Base-by-base conservation (phyloP, 2,888 invertebrate species). In the Diogma glabrata region DNA sequence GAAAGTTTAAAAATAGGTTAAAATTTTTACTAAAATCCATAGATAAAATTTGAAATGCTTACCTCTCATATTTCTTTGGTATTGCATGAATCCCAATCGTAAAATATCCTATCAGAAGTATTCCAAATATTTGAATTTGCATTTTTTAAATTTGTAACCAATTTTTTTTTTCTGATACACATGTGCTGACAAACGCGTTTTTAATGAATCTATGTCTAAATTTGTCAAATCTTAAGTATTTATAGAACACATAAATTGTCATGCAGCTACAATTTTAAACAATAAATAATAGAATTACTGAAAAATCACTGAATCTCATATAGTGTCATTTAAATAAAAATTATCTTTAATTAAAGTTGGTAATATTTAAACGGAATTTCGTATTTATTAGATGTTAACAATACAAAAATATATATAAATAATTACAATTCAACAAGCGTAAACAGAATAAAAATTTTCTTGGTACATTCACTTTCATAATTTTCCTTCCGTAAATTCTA, bases 231-330 rank as follows among this genome's bases (percentile, higher is more conserved):
- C 24, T 46, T 46, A n/a, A 26, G 16, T 24, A 24, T 46, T 24
- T 46, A 46, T 46, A 46, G 23, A 16, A 16, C 23, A 46, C 6
- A 24, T 6, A 24, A n/a, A 8, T 46, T 46, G 46, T 46, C 46
- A 46, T 24, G 24, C 23, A 46, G 24, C 23, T 22, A 16, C 46
- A 46, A 26, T 17, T 24, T 24, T 16, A 17, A 46, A 46, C 46
- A 46, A 46, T 46, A 46, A 24, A 46, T 46, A 46, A 46, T 46
- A 46, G 46, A 46, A 46, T 46, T 46, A 24, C 24, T n/a, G n/a
- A n/a, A n/a, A n/a, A n/a, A n/a, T n/a, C n/a, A n/a, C n/a, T n/a
- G n/a, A n/a, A n/a, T n/a, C n/a, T n/a, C n/a, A n/a, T n/a, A n/a
- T n/a, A n/a, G n/a, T n/a, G n/a, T n/a, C n/a, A n/a, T n/a, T 24